phyloP scores from a whole-genome alignment of 2,113 vertebrate species.

The Talpa occidentalis region DNA sequence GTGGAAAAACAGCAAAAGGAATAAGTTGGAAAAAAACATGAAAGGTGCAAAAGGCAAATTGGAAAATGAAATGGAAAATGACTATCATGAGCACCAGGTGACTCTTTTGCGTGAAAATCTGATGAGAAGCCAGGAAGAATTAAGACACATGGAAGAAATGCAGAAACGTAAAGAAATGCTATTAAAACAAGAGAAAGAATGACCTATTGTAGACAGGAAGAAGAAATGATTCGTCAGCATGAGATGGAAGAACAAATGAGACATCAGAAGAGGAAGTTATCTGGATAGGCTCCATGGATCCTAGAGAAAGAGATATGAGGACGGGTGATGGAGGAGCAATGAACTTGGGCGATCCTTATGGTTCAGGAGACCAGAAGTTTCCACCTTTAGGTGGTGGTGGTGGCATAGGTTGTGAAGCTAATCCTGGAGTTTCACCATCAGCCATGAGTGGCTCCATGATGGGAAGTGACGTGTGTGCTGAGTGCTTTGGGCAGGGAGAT shows the following conservation, averaged over 20 bases:
- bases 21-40: constrained; percentile 97
- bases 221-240: constrained; percentile 95
- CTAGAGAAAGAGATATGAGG: constrained; percentile 96
- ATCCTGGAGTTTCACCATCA: constrained; percentile 93
- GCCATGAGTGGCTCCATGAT: constrained; percentile 93
- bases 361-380: constrained; percentile 94
- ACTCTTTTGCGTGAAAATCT: constrained; percentile 97
- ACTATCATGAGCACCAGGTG: constrained; percentile 98
- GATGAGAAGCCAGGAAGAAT: constrained; percentile 96
- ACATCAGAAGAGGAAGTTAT: constrained; percentile 96
- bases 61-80: constrained; percentile 99
- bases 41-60: constrained; percentile 98
- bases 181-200: constrained; percentile 97
- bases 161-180: constrained; percentile 99
- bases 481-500: constrained; percentile 96
- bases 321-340: constrained; percentile 92
- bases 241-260: constrained; percentile 99
- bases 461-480: constrained; percentile 98
- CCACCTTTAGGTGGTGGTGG: constrained; percentile 90
- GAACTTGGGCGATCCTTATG: constrained; percentile 95
- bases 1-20: constrained; percentile 99
- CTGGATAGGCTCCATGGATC: constrained; percentile 97
- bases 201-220: constrained; percentile 91
- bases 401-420: constrained; percentile 95
- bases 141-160: constrained; percentile 99